Base-by-base conservation (phyloP, 2,888 invertebrate species). In the Ophioninae sp. region DNA sequence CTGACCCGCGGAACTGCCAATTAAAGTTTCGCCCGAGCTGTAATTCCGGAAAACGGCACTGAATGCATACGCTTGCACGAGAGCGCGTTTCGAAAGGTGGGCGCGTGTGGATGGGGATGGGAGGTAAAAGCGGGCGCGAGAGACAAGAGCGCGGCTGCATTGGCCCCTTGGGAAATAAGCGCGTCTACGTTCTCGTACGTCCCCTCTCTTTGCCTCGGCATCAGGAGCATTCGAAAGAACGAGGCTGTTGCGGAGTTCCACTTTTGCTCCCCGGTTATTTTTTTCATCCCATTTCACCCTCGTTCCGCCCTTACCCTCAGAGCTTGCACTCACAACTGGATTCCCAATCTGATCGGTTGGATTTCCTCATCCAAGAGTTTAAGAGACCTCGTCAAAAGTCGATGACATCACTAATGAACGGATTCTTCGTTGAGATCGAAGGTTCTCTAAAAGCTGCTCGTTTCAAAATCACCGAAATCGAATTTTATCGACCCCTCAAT, bases 11-110 rank as follows among this genome's bases (percentile, higher is more conserved):
- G 86, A 85, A 85, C 85, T 85, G 75, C 83, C 86, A 86, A 87
- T 87, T 85, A 87, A 87, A 86, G 80, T 87, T 86, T 85, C 84
- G 79, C 83, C 67, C 76, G 82, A 82, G 80, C 85, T 83, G 82
- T 86, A 84, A 86, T 86, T 85, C 81, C 78, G 82, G 79, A 81
- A 79, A 82, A 82, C 74, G 82, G 81, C 37, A 17, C 39, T 73
- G 68, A 9, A 30, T n/a, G 73, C 37, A 63, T 74, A 51, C 61
- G 73, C 56, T 30, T 59, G 73, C 69, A 64, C 68, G 75, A 41
- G 65, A 65, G 68, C 56, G 68, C 67, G 63, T 61, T 56, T 77
- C 63, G 72, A 77, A 68, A 20, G 6, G 6, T 59, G 59, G 20
- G 59, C 22, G 59, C 20, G 59, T 59, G 59, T 20, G 20, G 3